A percentile compares a stretch with the other conserved stretches of the same genome.
Conservation (phyloP, 2,797 vertebrate species). For the Carapus acus region DNA sequence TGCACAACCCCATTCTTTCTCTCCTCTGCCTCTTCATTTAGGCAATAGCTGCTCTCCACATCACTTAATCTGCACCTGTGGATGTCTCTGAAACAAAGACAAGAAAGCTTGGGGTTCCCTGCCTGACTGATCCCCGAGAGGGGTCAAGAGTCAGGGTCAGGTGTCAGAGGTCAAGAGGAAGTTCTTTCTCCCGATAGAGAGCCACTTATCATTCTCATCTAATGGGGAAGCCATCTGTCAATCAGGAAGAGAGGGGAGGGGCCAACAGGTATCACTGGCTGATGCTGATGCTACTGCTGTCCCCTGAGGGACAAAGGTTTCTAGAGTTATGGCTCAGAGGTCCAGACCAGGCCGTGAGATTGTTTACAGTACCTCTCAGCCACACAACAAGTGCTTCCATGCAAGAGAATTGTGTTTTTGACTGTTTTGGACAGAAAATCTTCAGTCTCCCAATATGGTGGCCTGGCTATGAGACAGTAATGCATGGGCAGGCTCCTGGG, state of each 20-base stretch:
- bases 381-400: too few relatives aligned
- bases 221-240: conserved; percentile 91
- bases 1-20: not conserved
- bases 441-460: too few relatives aligned
- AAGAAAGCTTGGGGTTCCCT: not conserved
- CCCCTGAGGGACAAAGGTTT: conserved; percentile 32
- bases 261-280: conserved; percentile 64
- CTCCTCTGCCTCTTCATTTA: conserved; percentile 8
- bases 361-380: conserved; percentile 40
- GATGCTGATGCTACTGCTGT: conserved; percentile 27
- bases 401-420: too few relatives aligned
- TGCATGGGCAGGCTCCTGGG: too few relatives aligned
- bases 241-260: conserved; percentile 78
- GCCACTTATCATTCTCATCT: conserved; percentile 92
- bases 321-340: conserved; percentile 41
- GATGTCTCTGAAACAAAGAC: conserved; percentile 11
- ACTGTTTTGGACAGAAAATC: too few relatives aligned
- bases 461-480: too few relatives aligned
- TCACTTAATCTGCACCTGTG: conserved; percentile 40
- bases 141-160: conserved; percentile 84
- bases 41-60: conserved; percentile 42
- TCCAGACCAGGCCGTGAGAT: conserved; percentile 48
- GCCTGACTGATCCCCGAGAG: conserved; percentile 72
- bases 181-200: conserved; percentile 79
- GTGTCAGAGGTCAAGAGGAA: conserved; percentile 91